Conservation (phyloP, 2,113 vertebrate species). For the Brachirus orientalis region DNA sequence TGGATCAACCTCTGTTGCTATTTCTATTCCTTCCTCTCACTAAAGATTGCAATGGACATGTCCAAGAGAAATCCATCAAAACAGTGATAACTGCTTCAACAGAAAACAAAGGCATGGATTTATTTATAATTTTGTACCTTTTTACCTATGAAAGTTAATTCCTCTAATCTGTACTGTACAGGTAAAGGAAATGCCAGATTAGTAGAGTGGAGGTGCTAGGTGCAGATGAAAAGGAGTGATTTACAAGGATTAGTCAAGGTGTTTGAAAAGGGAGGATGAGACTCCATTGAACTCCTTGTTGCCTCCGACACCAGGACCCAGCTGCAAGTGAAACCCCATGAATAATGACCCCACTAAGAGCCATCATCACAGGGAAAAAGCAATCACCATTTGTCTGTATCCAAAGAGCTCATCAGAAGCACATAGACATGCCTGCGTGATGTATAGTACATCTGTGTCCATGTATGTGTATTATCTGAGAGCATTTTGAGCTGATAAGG, state of each 20-base stretch:
- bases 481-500: constrained; percentile 32
- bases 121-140: background rate
- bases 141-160: constrained; percentile 16
- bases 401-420: background rate
- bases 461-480: background rate
- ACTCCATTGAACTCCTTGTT: constrained; percentile 56
- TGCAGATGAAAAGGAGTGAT: constrained; percentile 37
- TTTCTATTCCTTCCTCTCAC: background rate
- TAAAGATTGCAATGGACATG: background rate
- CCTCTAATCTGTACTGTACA: constrained; percentile 22
- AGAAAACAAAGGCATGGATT: background rate
- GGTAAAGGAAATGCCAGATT: constrained; percentile 12
- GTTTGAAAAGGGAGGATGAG: constrained; percentile 3
- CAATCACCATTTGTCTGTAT: constrained; percentile 10
- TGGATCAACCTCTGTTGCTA: no score
- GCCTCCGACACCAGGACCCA: constrained; percentile 43
- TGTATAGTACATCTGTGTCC: constrained; percentile 1
- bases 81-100: background rate
- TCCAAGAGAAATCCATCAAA: background rate
- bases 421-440: background rate
- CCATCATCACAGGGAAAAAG: constrained; percentile 29
- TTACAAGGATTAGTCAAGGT: constrained; percentile 62
- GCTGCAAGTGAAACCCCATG: constrained; percentile 45
- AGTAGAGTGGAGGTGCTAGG: constrained; percentile 8
- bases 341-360: constrained; percentile 43